Evolutionary conservation across 1,140 invertebrate genomes (phyloP), one percentile per base, ranked within the genome.

Genomic region (Halyomorpha halys): DNA sequence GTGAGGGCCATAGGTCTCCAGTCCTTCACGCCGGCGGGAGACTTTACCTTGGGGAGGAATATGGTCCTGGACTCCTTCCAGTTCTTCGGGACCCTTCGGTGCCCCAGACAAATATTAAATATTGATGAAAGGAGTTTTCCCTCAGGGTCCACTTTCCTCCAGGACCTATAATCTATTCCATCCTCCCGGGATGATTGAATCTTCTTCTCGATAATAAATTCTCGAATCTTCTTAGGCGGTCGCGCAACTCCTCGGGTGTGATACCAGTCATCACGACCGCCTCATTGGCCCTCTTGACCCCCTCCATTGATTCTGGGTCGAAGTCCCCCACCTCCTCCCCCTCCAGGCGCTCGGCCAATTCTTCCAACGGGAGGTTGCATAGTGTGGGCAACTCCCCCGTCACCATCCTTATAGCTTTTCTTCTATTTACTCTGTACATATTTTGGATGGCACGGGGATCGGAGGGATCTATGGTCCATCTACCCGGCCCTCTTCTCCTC

Each of bases 1-100:
- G 69, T 65, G n/a, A 76, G 67, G 0, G 73, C 66, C 0, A 76
- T 70, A 0, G 73, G 74, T 13, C 72, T 60, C 73, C 73, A 76
- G 59, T 75, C 75, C 4, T 44, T 39, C 0, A 71, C 54, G 39
- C 71, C 66, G 11, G 64, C 64, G 5, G 51, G 21, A 27, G 68
- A 66, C 1, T 71, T 70, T 19, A 73, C 72, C 23, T 76, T 75
- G 21, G 71, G 68, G 9, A 75, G 61, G 0, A 76, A 67, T 0
- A 75, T 66, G 9, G 72, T 75, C 3, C 8, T 65, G 11, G 71
- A 67, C 3, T 14, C 11, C 23, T 71, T 72, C 70, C 71, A 72
- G n/a, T 0, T 47, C 16, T 1, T 19, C 2, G 0, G 71, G 72
- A 70, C 53, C 3, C 34, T 44, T 5, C 30, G 13, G 16, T 64